These are phyloP conservation scores for Mus minutoides DNA, from an alignment of 2,797 vertebrate species.

Conservation along the genomic window DNA sequence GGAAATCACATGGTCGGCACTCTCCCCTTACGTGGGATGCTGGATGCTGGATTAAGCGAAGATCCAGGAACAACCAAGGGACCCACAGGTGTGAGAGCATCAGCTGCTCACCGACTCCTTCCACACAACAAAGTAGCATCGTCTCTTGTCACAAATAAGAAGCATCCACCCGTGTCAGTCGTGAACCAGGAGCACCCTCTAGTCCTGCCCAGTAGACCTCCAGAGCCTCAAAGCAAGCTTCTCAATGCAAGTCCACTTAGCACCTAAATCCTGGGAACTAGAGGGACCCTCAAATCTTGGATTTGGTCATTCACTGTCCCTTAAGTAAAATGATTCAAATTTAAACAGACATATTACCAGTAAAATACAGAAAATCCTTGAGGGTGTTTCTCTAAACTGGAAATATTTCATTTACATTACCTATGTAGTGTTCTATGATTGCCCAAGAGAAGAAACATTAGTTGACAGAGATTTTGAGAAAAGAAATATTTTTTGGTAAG, in stretches of 20 bases:
- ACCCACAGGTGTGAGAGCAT: not conserved
- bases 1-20: not conserved
- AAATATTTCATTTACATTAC: constrained; percentile 47
- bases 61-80: not conserved
- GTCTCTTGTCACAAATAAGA: constrained; percentile 1
- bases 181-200: constrained; percentile 11
- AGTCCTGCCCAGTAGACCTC: not conserved
- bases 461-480: not conserved
- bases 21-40: not conserved
- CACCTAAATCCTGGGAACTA: not conserved
- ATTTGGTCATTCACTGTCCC: constrained; percentile 17
- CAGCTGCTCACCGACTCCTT: not conserved
- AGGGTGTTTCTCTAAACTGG: constrained; percentile 26
- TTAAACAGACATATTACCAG: not conserved
- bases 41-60: not conserved
- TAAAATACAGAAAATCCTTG: constrained; percentile 49
- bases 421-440: constrained; percentile 9
- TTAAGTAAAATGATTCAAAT: not conserved
- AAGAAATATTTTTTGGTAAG: constrained; percentile 19
- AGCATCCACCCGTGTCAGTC: not conserved
- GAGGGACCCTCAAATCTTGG: not conserved
- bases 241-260: not conserved
- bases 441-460: constrained; percentile 22
- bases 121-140: not conserved
- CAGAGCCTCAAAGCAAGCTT: not conserved